A percentile compares a stretch with the other conserved stretches of the same genome.
Conservation (phyloP, 1,140 invertebrate species). For the Rhyacophila brunnea region DNA sequence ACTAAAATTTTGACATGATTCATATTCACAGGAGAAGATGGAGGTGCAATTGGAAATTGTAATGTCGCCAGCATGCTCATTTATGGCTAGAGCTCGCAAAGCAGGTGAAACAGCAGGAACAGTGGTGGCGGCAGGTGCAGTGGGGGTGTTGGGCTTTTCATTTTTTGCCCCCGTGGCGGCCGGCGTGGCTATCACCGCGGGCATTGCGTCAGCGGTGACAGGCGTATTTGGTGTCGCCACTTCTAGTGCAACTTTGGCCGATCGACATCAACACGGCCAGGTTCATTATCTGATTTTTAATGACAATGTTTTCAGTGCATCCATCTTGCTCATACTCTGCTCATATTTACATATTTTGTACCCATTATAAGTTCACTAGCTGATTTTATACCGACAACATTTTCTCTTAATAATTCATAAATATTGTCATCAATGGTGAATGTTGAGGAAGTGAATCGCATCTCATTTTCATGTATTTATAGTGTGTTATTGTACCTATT, state of each 20-base stretch:
- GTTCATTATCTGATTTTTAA: conserved; percentile 37
- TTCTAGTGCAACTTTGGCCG: conserved; percentile 12
- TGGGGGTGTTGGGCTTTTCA: conserved; percentile 18
- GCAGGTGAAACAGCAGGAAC: conserved; percentile 5
- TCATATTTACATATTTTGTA: too few relatives aligned
- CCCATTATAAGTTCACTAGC: too few relatives aligned
- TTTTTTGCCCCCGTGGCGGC: conserved; percentile 21
- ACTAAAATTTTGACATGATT: too few relatives aligned
- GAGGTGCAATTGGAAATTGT: neutral
- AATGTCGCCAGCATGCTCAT: conserved; percentile 15
- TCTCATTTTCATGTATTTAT: too few relatives aligned
- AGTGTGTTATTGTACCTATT: too few relatives aligned
- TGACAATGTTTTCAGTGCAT: too few relatives aligned
- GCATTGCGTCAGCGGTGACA: conserved; percentile 6
- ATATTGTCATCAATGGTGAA: too few relatives aligned
- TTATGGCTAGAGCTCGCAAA: neutral
- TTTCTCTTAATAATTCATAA: too few relatives aligned
- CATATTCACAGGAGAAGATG: too few relatives aligned
- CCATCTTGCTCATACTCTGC: too few relatives aligned
- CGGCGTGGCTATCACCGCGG: conserved; percentile 7
- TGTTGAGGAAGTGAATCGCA: too few relatives aligned
- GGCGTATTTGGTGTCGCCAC: conserved; percentile 6
- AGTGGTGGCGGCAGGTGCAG: conserved; percentile 10
- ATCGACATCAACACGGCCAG: conserved; percentile 37
- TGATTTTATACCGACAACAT: too few relatives aligned